Conservation (phyloP, 2,113 vertebrate species). For the Cacatua alba region DNA sequence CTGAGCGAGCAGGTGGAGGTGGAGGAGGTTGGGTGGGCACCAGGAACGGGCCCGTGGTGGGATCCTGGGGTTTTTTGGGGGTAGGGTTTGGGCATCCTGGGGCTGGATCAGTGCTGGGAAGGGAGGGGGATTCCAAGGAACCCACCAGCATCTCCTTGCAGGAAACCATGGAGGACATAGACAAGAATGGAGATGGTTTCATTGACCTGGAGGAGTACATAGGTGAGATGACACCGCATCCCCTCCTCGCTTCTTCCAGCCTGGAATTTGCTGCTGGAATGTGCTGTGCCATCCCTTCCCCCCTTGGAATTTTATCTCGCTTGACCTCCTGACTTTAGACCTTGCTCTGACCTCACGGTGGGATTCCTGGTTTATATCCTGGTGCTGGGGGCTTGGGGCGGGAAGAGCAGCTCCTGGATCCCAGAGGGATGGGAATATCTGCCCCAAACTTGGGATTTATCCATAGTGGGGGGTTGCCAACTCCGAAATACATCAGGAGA, state of each 20-base stretch:
- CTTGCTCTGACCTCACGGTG: not conserved
- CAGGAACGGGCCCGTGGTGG: too few relatives aligned
- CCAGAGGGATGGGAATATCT: not conserved
- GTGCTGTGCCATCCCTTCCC: not conserved
- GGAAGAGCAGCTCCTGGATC: not conserved
- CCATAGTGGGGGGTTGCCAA: not conserved
- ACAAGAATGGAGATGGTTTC: slow-evolving; percentile 91
- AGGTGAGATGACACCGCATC: slow-evolving; percentile 71
- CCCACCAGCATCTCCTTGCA: not conserved
- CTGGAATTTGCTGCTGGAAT: not conserved
- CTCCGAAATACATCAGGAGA: not conserved
- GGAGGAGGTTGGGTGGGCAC: not conserved
- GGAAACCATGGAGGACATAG: slow-evolving; percentile 96
- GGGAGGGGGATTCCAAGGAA: not conserved
- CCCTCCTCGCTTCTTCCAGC: accelerated
- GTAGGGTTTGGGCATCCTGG: not conserved
- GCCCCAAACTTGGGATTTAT: not conserved
- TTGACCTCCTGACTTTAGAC: not conserved
- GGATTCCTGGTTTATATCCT: not conserved
- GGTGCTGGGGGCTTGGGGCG: not conserved
- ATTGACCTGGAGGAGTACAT: slow-evolving; percentile 93
- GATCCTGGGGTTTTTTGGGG: accelerated
- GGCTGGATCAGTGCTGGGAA: too few relatives aligned
- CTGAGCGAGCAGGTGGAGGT: not conserved
- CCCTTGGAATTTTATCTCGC: not conserved